Percentiles rank a stretch among this genome's conserved stretches.
Conservation (phyloP, 2,888 invertebrate genomes). For the Hypomecis atomaria region DNA sequence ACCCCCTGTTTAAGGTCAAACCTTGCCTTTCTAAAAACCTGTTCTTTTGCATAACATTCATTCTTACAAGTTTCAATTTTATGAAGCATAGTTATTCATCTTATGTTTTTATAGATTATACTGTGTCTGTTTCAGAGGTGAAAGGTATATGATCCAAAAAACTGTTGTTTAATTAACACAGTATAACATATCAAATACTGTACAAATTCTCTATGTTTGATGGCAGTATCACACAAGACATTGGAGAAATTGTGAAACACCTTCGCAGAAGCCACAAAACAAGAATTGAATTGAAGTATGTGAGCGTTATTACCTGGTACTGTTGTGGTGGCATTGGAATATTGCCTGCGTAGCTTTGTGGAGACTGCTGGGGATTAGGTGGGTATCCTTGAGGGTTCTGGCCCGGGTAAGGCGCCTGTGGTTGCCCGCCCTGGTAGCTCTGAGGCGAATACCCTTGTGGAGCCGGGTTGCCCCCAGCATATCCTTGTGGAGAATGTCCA, state of each 20-base stretch:
- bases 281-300: background rate
- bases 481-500: slow-evolving; percentile 78
- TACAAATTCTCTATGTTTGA: too few relatives aligned
- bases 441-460: slow-evolving; percentile 78
- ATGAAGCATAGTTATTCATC: background rate
- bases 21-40: slow-evolving; percentile 4
- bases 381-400: slow-evolving; percentile 72
- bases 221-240: too few relatives aligned
- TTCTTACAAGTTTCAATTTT: background rate
- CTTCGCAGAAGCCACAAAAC: too few relatives aligned
- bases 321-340: slow-evolving; percentile 80
- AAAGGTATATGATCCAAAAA: too few relatives aligned
- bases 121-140: too few relatives aligned
- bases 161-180: too few relatives aligned
- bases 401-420: slow-evolving; percentile 65
- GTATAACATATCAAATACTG: too few relatives aligned
- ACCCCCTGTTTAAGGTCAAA: slow-evolving; percentile 1
- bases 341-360: slow-evolving; percentile 74
- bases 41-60: background rate
- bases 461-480: slow-evolving; percentile 67
- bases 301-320: slow-evolving; percentile 73
- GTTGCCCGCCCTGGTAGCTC: slow-evolving; percentile 67
- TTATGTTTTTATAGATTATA: background rate
- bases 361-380: slow-evolving; percentile 73
- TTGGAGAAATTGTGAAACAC: too few relatives aligned